Evolutionary conservation across 2,888 invertebrate species (phyloP).

Genomic region (Papilio demoleus): DNA sequence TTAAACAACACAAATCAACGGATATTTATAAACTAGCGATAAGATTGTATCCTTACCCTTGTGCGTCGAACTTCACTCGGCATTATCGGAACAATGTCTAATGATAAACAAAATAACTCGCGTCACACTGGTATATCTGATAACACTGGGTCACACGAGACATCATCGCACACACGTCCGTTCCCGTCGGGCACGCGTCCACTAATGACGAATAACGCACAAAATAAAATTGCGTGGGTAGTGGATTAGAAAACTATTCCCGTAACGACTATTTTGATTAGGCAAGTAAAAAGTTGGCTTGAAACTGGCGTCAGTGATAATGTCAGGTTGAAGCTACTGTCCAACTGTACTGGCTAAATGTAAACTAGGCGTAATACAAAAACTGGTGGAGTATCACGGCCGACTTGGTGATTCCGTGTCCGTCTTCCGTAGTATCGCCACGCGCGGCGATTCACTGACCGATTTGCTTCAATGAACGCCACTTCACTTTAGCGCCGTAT

Average conservation of each 20-base stretch:
- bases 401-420: slow-evolving; percentile 55
- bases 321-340: no score
- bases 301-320: no score
- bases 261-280: no score
- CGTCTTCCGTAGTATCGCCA: slow-evolving; percentile 51
- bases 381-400: slow-evolving; percentile 26
- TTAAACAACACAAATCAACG: not conserved
- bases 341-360: slow-evolving; percentile 10
- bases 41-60: slow-evolving; percentile 58
- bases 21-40: not conserved
- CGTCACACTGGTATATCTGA: slow-evolving; percentile 35
- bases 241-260: slow-evolving; percentile 1
- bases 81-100: slow-evolving; percentile 56
- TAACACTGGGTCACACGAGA: slow-evolving; percentile 38
- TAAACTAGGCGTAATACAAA: slow-evolving; percentile 38
- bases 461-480: slow-evolving; percentile 34
- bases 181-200: slow-evolving; percentile 51
- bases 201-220: slow-evolving; percentile 59
- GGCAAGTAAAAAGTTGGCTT: no score
- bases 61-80: slow-evolving; percentile 62
- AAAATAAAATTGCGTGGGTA: not conserved
- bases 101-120: slow-evolving; percentile 47
- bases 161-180: slow-evolving; percentile 52
- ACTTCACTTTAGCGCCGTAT: slow-evolving; percentile 6
- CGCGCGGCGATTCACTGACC: slow-evolving; percentile 50